phyloP scores from a whole-genome alignment of 2,888 invertebrate genomes.

The Syritta pipiens region DNA sequence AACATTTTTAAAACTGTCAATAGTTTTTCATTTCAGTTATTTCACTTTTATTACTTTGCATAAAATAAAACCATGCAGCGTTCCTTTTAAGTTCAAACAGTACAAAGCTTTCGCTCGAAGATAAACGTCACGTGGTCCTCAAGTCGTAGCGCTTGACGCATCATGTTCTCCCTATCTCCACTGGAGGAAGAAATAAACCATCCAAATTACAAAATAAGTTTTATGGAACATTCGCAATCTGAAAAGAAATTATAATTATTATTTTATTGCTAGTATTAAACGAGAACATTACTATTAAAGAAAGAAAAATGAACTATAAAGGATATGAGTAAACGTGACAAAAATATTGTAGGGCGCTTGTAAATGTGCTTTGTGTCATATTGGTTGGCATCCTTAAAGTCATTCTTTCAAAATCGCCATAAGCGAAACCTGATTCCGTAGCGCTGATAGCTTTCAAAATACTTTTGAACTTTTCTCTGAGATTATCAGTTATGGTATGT shows the following conservation, averaged over 20 bases:
- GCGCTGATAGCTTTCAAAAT: too few relatives aligned
- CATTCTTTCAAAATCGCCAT: too few relatives aligned
- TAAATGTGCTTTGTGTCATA: too few relatives aligned
- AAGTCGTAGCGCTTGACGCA: conserved; percentile 27
- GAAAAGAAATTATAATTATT: conserved; percentile 31
- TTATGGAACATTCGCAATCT: conserved; percentile 21
- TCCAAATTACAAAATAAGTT: conserved; percentile 9
- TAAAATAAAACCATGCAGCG: conserved; percentile 11
- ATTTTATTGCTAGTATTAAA: conserved; percentile 9
- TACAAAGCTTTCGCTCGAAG: conserved; percentile 22
- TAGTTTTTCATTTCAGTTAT: conserved; percentile 6
- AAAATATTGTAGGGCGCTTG: too few relatives aligned
- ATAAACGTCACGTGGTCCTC: conserved; percentile 12
- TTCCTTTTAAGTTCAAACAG: conserved; percentile 32
- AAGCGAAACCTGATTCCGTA: too few relatives aligned
- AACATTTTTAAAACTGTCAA: conserved; percentile 32
- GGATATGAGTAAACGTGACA: too few relatives aligned
- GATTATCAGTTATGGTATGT: conserved; percentile 35
- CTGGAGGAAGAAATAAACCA: conserved; percentile 3
- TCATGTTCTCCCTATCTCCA: conserved; percentile 9
- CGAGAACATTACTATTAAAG: too few relatives aligned
- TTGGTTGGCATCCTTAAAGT: too few relatives aligned
- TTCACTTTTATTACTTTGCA: conserved; percentile 9
- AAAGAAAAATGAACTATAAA: too few relatives aligned
- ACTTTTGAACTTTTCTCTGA: conserved; percentile 5